Conservation (phyloP, 1,140 invertebrate genomes). For the Geopemphigus sp. region DNA sequence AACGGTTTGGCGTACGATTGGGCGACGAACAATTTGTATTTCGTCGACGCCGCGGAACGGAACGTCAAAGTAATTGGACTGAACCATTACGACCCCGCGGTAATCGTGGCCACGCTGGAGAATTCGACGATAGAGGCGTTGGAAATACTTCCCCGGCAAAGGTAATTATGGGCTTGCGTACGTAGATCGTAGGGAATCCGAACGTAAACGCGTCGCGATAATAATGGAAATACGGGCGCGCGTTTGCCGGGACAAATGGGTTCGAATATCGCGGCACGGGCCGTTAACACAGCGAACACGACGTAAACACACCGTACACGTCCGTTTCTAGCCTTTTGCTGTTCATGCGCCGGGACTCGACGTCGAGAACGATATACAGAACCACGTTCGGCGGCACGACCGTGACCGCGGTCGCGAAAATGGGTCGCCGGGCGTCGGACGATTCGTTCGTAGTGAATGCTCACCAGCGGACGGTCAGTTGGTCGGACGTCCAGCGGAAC, state of each 20-base stretch:
- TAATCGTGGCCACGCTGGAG: not conserved
- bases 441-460: not conserved
- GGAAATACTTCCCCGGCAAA: not conserved
- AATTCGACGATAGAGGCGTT: not conserved
- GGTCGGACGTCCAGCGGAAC: not conserved
- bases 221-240: not conserved
- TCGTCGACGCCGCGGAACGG: not conserved
- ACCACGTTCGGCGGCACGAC: not conserved
- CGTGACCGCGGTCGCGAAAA: not conserved
- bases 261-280: no score
- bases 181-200: no score
- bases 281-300: no score
- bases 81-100: not conserved
- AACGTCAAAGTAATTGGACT: not conserved
- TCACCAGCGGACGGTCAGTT: not conserved
- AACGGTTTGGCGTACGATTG: constrained; percentile 6
- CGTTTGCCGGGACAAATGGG: no score
- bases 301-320: no score
- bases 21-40: constrained; percentile 3
- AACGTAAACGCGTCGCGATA: no score
- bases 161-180: no score
- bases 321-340: not conserved
- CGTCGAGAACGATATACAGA: not conserved
- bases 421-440: not conserved
- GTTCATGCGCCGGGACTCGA: not conserved